Percentiles rank a stretch among this genome's conserved stretches.
These are phyloP conservation scores for Paratilapia polleni DNA, from an alignment of 2,113 vertebrate genomes.

Conservation along the genomic window DNA sequence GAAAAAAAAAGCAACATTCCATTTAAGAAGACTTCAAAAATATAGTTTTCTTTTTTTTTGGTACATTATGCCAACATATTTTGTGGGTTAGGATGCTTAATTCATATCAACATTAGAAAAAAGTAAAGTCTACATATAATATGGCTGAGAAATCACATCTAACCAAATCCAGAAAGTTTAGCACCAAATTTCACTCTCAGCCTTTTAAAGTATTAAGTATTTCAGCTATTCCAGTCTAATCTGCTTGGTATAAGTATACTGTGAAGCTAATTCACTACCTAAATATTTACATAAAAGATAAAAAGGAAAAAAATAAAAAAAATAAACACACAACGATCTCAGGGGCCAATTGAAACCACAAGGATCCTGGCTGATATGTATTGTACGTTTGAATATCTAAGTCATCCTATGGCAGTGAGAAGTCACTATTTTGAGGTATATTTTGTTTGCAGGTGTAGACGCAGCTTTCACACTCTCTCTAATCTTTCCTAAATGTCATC, in stretches of 20 bases:
- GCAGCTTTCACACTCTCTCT: conserved; percentile 42
- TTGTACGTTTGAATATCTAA: conserved; percentile 54
- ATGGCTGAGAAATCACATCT: conserved; percentile 56
- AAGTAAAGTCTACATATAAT: conserved; percentile 50
- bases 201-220: conserved; percentile 50
- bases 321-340: conserved; percentile 46
- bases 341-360: conserved; percentile 51
- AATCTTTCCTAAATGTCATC: conserved; percentile 52
- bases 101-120: background rate
- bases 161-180: conserved; percentile 64
- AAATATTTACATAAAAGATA: conserved; percentile 70
- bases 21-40: conserved; percentile 64
- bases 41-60: conserved; percentile 65
- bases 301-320: conserved; percentile 17
- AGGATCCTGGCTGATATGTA: conserved; percentile 72
- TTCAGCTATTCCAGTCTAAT: conserved; percentile 52
- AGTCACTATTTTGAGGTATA: conserved; percentile 77
- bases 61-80: conserved; percentile 52
- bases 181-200: conserved; percentile 68
- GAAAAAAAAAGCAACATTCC: conserved; percentile 54
- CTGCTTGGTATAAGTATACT: conserved; percentile 37
- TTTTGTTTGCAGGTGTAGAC: conserved; percentile 62
- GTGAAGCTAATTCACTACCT: conserved; percentile 44
- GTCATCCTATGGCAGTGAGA: conserved; percentile 71
- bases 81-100: conserved; percentile 23